Percentiles rank a stretch among this genome's conserved stretches.
These are phyloP conservation scores for Tryphoninae sp. DNA, from an alignment of 2,888 invertebrate species.

Conservation along the genomic window DNA sequence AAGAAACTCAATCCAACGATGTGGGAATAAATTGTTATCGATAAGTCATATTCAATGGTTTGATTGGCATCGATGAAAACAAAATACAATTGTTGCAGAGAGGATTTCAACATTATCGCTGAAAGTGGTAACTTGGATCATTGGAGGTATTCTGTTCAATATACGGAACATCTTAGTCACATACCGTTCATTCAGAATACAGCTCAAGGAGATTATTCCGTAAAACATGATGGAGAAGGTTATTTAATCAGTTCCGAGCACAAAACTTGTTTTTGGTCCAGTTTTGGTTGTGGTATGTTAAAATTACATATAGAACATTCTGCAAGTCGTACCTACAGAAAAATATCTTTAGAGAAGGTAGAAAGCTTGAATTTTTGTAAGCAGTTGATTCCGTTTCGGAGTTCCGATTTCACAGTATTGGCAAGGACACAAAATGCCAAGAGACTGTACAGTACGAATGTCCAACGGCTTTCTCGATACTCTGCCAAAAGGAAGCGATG, in stretches of 20 bases:
- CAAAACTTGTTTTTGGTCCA: conserved; percentile 85
- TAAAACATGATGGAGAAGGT: conserved; percentile 82
- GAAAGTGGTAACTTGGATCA: conserved; percentile 87
- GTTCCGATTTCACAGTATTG: conserved; percentile 83
- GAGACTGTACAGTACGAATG: conserved; percentile 86
- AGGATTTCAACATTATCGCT: conserved; percentile 84
- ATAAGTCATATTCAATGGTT: neutral
- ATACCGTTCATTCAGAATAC: conserved; percentile 85
- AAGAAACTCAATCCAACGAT: conserved; percentile 87
- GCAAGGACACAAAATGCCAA: conserved; percentile 82
- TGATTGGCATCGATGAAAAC: neutral
- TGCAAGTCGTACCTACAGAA: neutral
- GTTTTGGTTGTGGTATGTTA: conserved; percentile 85
- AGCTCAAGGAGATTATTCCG: conserved; percentile 84
- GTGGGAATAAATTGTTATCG: conserved; percentile 82
- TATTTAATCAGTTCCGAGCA: conserved; percentile 85
- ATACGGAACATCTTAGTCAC: conserved; percentile 85
- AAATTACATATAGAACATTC: neutral
- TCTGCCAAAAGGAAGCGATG: conserved; percentile 84
- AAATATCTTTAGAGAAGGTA: conserved; percentile 3
- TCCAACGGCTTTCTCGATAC: conserved; percentile 83
- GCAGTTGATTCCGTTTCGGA: conserved; percentile 85
- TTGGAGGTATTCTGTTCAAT: conserved; percentile 87
- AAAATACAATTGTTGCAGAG: conserved; percentile 78
- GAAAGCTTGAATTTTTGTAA: conserved; percentile 70